Percentiles rank a stretch among this genome's conserved stretches.
phyloP scores from a whole-genome alignment of 1,140 invertebrate genomes.

The Glossosoma conforme region DNA sequence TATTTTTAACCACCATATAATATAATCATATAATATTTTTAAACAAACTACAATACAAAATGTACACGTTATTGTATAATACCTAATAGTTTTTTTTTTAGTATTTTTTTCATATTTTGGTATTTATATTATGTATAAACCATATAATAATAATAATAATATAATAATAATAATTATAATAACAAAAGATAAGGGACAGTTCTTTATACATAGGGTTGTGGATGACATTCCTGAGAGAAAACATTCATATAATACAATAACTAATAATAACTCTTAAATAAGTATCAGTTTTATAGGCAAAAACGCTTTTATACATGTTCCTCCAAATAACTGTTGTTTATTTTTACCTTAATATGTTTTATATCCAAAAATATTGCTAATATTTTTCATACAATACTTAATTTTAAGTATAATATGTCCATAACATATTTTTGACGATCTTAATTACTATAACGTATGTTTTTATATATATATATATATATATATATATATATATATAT shows the following conservation, averaged over 20 bases:
- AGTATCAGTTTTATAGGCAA: conserved; percentile 22
- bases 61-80: conserved; percentile 30
- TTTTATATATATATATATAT: conserved; percentile 20
- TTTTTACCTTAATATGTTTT: conserved; percentile 29
- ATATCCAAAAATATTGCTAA: conserved; percentile 33
- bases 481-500: not conserved
- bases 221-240: conserved; percentile 28
- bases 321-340: conserved; percentile 8
- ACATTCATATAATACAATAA: conserved; percentile 25
- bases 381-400: conserved; percentile 29
- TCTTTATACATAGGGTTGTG: conserved; percentile 21
- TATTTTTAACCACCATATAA: too few species aligned
- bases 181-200: conserved; percentile 25
- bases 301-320: conserved; percentile 29
- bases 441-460: conserved; percentile 21
- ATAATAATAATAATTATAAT: conserved; percentile 20
- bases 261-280: conserved; percentile 19
- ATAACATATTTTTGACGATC: conserved; percentile 26
- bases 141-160: too few species aligned
- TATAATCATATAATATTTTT: conserved; percentile 31
- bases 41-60: conserved; percentile 33
- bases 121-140: conserved; percentile 22
- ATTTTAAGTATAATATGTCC: conserved; percentile 22
- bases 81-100: conserved; percentile 30
- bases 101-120: conserved; percentile 23